phyloP scores from a whole-genome alignment of 2,113 vertebrate species.

The Falco punctatus region DNA sequence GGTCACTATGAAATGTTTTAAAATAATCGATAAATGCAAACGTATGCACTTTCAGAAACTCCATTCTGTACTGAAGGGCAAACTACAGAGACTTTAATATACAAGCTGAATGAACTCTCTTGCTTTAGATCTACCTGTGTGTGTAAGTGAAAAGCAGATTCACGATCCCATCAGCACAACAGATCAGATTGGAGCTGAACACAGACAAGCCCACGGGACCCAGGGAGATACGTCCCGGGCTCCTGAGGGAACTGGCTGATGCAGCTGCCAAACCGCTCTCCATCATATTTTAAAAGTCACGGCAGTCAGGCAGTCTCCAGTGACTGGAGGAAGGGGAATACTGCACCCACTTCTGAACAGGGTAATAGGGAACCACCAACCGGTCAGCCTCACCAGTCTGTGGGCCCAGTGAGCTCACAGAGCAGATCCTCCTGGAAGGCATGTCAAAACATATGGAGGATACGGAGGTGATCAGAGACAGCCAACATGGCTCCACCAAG shows the following conservation, averaged over 20 bases:
- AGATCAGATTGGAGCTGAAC: not conserved
- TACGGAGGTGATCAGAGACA: not conserved
- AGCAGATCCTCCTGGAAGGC: not conserved
- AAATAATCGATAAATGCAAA: not conserved
- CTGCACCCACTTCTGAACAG: not conserved
- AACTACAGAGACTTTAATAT: not conserved
- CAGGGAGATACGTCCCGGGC: not conserved
- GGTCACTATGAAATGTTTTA: not conserved
- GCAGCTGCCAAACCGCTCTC: not conserved
- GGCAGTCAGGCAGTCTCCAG: not conserved
- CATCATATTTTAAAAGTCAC: not conserved
- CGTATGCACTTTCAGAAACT: not conserved
- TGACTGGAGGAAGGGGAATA: not conserved
- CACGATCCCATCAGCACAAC: fast-evolving
- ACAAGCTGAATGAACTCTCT: not conserved
- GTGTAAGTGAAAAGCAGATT: not conserved
- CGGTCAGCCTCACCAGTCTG: not conserved
- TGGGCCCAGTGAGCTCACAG: not conserved
- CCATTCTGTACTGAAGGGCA: not conserved
- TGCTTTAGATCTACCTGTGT: not conserved
- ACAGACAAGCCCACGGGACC: not conserved
- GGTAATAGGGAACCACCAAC: not conserved
- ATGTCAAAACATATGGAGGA: not conserved
- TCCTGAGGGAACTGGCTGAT: not conserved
- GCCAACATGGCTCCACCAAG: not conserved